These are phyloP conservation scores for Lordiphosa fenestrarum DNA, from an alignment of 2,888 invertebrate species.

Conservation along the genomic window DNA sequence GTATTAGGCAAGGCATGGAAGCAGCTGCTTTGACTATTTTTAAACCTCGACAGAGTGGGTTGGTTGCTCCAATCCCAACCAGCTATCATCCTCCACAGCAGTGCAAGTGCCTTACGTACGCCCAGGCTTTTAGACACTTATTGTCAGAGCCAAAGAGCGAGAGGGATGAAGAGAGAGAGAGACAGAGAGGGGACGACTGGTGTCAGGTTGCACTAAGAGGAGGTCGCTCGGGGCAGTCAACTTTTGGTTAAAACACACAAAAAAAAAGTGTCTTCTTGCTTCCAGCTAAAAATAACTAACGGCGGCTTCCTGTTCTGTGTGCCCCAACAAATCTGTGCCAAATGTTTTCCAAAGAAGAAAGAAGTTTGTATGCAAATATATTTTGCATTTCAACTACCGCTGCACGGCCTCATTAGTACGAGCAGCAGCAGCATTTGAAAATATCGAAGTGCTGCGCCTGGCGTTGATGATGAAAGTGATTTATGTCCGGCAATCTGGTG, in stretches of 20 bases:
- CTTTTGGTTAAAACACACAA: constrained; percentile 17
- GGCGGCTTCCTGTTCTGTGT: constrained; percentile 10
- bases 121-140: constrained; percentile 28
- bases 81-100: background rate
- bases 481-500: constrained; percentile 42
- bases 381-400: constrained; percentile 25
- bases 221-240: constrained; percentile 34
- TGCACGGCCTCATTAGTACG: constrained; percentile 8
- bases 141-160: background rate
- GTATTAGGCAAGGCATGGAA: constrained; percentile 26
- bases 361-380: constrained; percentile 39
- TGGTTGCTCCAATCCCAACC: background rate
- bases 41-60: constrained; percentile 4
- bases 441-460: constrained; percentile 30
- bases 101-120: constrained; percentile 20
- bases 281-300: constrained; percentile 27
- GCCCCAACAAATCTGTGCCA: constrained; percentile 9
- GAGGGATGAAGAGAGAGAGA: background rate
- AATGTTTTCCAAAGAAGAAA: constrained; percentile 33
- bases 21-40: constrained; percentile 9
- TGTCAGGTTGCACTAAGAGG: constrained; percentile 34
- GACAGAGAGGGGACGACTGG: constrained; percentile 8
- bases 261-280: constrained; percentile 21
- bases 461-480: constrained; percentile 68
- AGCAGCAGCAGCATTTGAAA: constrained; percentile 46